These are phyloP conservation scores for Marmota flaviventris DNA, from an alignment of 2,113 vertebrate species.

Conservation along the genomic window DNA sequence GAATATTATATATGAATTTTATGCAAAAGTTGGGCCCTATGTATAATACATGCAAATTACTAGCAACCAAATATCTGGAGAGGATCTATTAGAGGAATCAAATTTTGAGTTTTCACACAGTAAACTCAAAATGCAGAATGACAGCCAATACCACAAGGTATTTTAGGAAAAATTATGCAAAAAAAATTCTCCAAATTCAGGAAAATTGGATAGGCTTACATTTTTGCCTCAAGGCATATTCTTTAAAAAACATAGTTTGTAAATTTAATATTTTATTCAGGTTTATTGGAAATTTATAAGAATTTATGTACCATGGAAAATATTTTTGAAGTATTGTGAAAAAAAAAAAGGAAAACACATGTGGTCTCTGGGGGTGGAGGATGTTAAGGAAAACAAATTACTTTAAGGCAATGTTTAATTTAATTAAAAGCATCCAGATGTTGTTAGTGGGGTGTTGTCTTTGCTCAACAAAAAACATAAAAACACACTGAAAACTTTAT, in stretches of 20 bases:
- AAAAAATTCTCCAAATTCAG: not conserved
- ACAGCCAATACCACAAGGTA: not conserved
- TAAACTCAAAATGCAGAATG: not conserved
- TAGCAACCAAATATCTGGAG: not conserved
- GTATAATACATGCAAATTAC: not conserved
- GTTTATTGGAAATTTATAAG: not conserved
- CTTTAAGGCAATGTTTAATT: conserved; percentile 79
- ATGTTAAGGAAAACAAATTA: conserved; percentile 48
- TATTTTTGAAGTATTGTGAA: not conserved
- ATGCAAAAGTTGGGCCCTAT: not conserved
- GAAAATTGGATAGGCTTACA: not conserved
- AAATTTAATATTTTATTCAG: not conserved
- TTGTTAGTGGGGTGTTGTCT: conserved; percentile 74
- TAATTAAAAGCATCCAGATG: conserved; percentile 74
- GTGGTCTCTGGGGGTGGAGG: not conserved
- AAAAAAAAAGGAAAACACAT: not conserved
- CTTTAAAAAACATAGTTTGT: not conserved
- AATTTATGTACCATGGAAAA: not conserved
- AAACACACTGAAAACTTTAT: not conserved
- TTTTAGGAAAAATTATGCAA: not conserved
- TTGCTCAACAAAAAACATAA: conserved; percentile 57
- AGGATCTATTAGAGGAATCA: not conserved
- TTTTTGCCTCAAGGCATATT: not conserved
- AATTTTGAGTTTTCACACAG: not conserved
- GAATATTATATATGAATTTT: not conserved